phyloP scores from a whole-genome alignment of 2,888 invertebrate genomes.

The Drosophila mercatorum region DNA sequence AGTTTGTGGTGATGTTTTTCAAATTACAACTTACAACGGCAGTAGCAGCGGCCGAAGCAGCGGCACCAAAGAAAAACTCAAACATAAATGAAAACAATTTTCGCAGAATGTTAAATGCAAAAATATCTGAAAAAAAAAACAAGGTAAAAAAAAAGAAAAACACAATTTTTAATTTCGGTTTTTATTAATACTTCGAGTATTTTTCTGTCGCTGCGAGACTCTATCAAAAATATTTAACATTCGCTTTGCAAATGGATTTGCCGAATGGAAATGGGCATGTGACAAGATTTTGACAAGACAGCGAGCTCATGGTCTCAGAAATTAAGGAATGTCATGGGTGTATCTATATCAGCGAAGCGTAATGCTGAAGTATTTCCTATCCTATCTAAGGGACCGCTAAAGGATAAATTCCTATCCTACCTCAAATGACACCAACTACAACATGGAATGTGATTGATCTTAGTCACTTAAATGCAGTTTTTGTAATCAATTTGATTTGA shows the following conservation, averaged over 20 bases:
- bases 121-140: constrained; percentile 10
- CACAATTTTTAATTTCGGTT: constrained; percentile 54
- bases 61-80: constrained; percentile 32
- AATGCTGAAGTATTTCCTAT: too few species aligned
- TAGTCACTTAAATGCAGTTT: too few species aligned
- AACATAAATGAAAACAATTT: constrained; percentile 64
- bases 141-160: constrained; percentile 24
- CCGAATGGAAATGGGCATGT: constrained; percentile 40
- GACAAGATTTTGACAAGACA: constrained; percentile 39
- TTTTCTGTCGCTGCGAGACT: constrained; percentile 37
- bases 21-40: constrained; percentile 81
- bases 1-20: constrained; percentile 84
- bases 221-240: constrained; percentile 33
- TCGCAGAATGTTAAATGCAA: constrained; percentile 43
- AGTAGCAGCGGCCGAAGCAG: constrained; percentile 26
- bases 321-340: not conserved
- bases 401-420: too few species aligned
- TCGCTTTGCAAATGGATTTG: constrained; percentile 43
- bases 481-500: too few species aligned
- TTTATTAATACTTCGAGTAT: constrained; percentile 52
- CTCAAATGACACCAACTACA: too few species aligned
- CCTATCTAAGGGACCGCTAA: too few species aligned
- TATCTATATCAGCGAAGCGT: too few species aligned
- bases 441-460: too few species aligned
- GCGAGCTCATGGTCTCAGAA: not conserved